These are phyloP conservation scores for Cecidostiba fungosa DNA, from an alignment of 2,888 invertebrate species.

Conservation along the genomic window DNA sequence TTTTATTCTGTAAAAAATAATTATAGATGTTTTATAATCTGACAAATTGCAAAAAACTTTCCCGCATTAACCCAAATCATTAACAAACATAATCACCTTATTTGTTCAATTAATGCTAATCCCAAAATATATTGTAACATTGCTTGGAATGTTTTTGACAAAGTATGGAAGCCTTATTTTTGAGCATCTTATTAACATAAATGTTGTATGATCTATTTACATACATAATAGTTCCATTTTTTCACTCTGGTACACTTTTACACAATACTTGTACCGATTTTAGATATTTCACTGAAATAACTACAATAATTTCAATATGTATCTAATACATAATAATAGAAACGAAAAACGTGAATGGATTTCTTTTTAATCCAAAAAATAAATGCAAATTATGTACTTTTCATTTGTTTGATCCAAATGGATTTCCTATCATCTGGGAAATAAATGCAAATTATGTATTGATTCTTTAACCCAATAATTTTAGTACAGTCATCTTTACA, in stretches of 20 bases:
- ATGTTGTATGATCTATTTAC: background rate
- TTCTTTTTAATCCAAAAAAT: background rate
- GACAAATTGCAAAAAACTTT: slow-evolving; percentile 19
- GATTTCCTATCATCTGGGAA: background rate
- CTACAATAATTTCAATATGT: slow-evolving; percentile 41
- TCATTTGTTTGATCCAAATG: background rate
- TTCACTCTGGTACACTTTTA: slow-evolving; percentile 11
- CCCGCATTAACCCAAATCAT: slow-evolving; percentile 49
- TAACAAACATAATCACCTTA: slow-evolving; percentile 43
- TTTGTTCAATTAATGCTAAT: slow-evolving; percentile 20
- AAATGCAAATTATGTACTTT: background rate
- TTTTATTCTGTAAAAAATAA: slow-evolving; percentile 59
- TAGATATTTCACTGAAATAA: slow-evolving; percentile 47
- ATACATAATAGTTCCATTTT: slow-evolving; percentile 8
- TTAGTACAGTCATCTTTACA: slow-evolving; percentile 30
- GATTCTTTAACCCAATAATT: background rate
- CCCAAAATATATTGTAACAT: slow-evolving; percentile 14
- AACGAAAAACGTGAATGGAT: slow-evolving; percentile 40
- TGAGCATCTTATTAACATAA: background rate
- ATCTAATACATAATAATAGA: background rate
- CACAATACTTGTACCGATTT: slow-evolving; percentile 18
- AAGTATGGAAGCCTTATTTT: slow-evolving; percentile 29
- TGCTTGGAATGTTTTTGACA: slow-evolving; percentile 23
- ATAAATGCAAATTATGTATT: background rate
- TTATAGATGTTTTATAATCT: slow-evolving; percentile 49